Base-by-base conservation (phyloP, 1,140 invertebrate genomes). In the Venturia canescens region DNA sequence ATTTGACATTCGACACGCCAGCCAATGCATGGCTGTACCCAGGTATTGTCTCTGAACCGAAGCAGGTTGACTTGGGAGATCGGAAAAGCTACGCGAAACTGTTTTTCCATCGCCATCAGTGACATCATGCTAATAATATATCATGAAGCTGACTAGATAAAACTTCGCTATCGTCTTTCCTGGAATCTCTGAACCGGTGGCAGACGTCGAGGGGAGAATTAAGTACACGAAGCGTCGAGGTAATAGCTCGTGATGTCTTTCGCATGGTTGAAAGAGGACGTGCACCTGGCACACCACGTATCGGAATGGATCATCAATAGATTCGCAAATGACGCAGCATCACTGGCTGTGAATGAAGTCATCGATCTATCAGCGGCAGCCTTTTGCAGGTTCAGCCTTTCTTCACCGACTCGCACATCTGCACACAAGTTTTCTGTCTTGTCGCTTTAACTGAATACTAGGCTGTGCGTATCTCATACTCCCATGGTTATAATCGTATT, bases 221-320 rank as follows among this genome's bases (percentile, higher is more conserved):
- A 57, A 23, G 18, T 57, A 18, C 21, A 23, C 21, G 53, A 23
- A 1, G 18, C 4, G 53, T 57, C 21, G 53, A 44, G 38, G 7
- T 72, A 11, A 26, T n/a, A 31, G 70, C 4, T 23, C 50, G 44
- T 26, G 38, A 38, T 72, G 38, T 23, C n/a, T 72, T 38, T 57
- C 4, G 34, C 70, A 21, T n/a, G 1, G 70, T 26, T 72, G n/a
- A 38, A 72, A 72, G 38, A 27, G 31, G 50, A 27, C 18, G 34
- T 48, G 44, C 70, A 72, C 70, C 70, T 72, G 70, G 70, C n/a
- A 23, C 70, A 72, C 50, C 70, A 72, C 50, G 70, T 21, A 48
- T 72, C 38, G 38, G 70, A 72, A 34, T 44, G 27, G n/a, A 72
- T 72, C 70, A 21, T 44, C 70, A 72, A 50, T 44, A 72, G 70